phyloP scores from a whole-genome alignment of 2,797 vertebrate species.

The Siniperca scherzeri region DNA sequence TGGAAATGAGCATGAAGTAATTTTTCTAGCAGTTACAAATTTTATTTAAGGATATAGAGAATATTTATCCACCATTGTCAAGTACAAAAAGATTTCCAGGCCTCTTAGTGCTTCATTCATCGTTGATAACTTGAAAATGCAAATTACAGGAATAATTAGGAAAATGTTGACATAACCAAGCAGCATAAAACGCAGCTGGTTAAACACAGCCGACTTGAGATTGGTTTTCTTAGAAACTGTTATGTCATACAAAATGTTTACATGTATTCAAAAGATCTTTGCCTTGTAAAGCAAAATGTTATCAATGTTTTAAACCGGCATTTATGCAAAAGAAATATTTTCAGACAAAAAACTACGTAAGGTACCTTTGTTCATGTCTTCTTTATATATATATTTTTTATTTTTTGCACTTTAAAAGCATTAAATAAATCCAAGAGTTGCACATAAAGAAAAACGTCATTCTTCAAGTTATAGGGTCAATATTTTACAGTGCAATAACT shows the following conservation, averaged over 20 bases:
- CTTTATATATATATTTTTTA: conserved; percentile 53
- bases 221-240: conserved; percentile 39
- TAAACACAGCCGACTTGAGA: conserved; percentile 24
- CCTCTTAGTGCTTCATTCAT: conserved; percentile 31
- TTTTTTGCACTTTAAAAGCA: conserved; percentile 73
- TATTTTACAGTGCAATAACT: neutral
- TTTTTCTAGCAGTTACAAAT: conserved; percentile 61
- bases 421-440: conserved; percentile 60
- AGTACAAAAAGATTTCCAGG: conserved; percentile 20
- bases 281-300: conserved; percentile 51
- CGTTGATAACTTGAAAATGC: conserved; percentile 29
- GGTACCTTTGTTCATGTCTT: conserved; percentile 70
- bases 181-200: conserved; percentile 16
- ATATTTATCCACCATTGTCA: conserved; percentile 45
- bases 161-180: conserved; percentile 25
- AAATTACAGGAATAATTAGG: conserved; percentile 23
- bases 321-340: conserved; percentile 74
- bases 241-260: conserved; percentile 66
- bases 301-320: conserved; percentile 58
- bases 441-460: conserved; percentile 43
- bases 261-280: conserved; percentile 57
- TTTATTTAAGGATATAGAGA: conserved; percentile 47
- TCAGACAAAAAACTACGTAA: conserved; percentile 50
- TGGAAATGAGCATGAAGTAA: conserved; percentile 71
- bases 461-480: conserved; percentile 11